Conservation (phyloP, 2,113 vertebrate genomes). For the Athene cunicularia region DNA sequence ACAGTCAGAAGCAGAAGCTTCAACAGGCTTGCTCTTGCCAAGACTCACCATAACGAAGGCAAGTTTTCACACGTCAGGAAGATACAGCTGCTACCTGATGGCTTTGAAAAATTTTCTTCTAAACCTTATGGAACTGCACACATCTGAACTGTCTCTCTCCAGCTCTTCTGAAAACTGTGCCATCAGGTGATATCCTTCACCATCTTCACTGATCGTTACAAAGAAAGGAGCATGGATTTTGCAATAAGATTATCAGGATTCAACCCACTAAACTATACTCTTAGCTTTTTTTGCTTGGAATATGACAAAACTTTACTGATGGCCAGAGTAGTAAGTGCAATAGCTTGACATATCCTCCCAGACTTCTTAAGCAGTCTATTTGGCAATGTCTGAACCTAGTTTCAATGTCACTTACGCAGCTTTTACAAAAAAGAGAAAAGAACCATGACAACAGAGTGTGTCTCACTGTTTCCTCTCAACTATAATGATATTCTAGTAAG, state of each 20-base stretch:
- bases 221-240: neutral
- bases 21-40: neutral
- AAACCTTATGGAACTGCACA: neutral
- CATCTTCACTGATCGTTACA: neutral
- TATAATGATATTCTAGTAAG: neutral
- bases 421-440: neutral
- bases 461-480: neutral
- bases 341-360: neutral
- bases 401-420: neutral
- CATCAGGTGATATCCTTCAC: neutral
- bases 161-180: neutral
- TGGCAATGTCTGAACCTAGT: neutral
- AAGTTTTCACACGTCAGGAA: neutral
- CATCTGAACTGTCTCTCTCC: neutral
- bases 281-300: neutral
- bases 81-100: neutral
- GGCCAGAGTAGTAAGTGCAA: neutral
- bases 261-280: neutral
- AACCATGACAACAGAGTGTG: neutral
- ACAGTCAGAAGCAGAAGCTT: neutral
- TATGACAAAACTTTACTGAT: neutral
- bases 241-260: neutral
- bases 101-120: neutral
- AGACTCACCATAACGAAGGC: neutral
- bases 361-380: neutral